Base-by-base conservation (phyloP, 2,888 invertebrate species). In the Lysandra bellargus region DNA sequence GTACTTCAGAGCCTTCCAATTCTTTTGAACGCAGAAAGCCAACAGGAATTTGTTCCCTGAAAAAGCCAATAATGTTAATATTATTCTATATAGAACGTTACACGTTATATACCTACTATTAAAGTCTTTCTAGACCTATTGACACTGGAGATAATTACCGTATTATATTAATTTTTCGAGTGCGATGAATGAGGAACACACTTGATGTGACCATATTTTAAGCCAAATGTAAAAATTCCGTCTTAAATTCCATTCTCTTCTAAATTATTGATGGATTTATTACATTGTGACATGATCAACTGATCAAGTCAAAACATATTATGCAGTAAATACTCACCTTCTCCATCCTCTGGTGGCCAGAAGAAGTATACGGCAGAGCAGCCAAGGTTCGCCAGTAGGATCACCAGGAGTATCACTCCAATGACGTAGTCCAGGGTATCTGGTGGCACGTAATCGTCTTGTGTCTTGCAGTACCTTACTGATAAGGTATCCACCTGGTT, bases 1-100 rank as follows among this genome's bases (percentile, higher is more conserved):
- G 83, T 92, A 80, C 81, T 94, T 94, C 37, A 94, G 83, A 79
- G 93, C 92, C 84, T 92, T 92, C 94, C 94, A 94, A 82, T 94
- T 94, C 86, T 91, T 92, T 82, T 94, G 94, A 1, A 94, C 84
- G 84, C 89, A 89, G 86, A 94, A 94, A 79, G 94, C 93, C 81
- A 92, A 81, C 87, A 93, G 86, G 82, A 86, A 88, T 84, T 82
- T 87, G 81, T 91, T 93, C 60, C 85, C 94, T 94, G 84, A 4
- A 73, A 79, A 40, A 7, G 33, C 17, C 14, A 2, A 64, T 30
- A 23, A 40, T 64, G 17, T 37, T 77, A 33, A 76, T 53, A 53
- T 23, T 23, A 23, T 23, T 23, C 23, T 23, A 23, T 23, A 23
- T 23, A 23, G 23, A 23, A 23, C 23, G 23, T 23, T 23, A 23